A percentile compares a stretch with the other conserved stretches of the same genome.
These are phyloP conservation scores for Scolopax bukidnonensis DNA, from an alignment of 2,797 vertebrate species.

Conservation along the genomic window DNA sequence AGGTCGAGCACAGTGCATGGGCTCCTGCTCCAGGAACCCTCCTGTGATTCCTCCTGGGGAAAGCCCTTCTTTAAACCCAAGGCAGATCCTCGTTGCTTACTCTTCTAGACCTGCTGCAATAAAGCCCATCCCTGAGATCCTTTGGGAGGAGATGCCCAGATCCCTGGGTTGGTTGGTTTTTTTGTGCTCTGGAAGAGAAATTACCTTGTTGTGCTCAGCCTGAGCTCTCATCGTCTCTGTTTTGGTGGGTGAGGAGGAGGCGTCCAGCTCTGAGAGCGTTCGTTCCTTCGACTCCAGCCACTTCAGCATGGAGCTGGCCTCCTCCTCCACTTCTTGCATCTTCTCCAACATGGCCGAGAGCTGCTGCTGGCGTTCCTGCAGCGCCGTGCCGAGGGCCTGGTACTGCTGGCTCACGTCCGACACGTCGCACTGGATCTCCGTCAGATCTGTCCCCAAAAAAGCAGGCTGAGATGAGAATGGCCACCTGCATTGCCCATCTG, in stretches of 20 bases:
- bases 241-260: conserved; percentile 85
- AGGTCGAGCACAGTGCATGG: neutral
- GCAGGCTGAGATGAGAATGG: neutral
- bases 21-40: neutral
- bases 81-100: neutral
- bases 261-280: conserved; percentile 79
- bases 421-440: conserved; percentile 92
- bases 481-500: rapidly evolving
- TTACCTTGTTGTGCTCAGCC: conserved; percentile 94
- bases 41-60: neutral
- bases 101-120: too few species aligned
- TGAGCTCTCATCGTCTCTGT: conserved; percentile 88
- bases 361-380: conserved; percentile 80
- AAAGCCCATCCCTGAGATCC: neutral
- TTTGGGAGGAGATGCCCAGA: neutral
- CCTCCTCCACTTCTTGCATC: conserved; percentile 83
- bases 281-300: conserved; percentile 91
- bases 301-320: conserved; percentile 79
- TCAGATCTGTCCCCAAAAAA: conserved; percentile 85
- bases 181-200: neutral
- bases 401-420: conserved; percentile 88
- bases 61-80: neutral
- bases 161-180: rapidly evolving
- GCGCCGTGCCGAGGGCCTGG: conserved; percentile 82
- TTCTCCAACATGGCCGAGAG: conserved; percentile 83